phyloP scores from a whole-genome alignment of 2,797 vertebrate species.

The Rhynchotus rufescens region DNA sequence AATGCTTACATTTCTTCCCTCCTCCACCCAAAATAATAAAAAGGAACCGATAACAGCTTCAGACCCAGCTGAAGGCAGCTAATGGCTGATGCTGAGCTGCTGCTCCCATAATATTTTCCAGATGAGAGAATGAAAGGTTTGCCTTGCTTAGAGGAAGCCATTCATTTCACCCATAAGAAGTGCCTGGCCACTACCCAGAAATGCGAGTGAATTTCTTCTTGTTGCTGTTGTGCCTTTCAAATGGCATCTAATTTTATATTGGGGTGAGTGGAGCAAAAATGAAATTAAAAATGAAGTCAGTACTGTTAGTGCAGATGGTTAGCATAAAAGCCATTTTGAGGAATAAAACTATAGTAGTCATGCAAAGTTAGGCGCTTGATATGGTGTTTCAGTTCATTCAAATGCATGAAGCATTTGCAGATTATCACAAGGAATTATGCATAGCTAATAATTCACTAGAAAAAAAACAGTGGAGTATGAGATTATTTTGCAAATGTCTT shows the following conservation, averaged over 20 bases:
- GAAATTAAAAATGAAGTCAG: background rate
- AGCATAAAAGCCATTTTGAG: background rate
- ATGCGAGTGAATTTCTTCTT: background rate
- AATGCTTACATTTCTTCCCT: background rate
- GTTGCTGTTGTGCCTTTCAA: constrained; percentile 28
- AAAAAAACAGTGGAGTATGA: background rate
- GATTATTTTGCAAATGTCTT: constrained; percentile 7
- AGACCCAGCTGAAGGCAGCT: background rate
- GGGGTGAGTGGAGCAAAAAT: background rate
- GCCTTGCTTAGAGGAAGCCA: constrained; percentile 21
- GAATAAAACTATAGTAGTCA: background rate
- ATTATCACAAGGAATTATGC: background rate
- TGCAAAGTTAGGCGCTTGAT: background rate
- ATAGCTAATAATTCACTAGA: background rate
- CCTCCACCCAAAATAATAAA: background rate
- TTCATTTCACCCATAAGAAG: background rate
- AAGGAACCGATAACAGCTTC: background rate
- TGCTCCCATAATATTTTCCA: constrained; percentile 11
- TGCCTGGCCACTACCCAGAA: background rate
- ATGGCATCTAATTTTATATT: background rate
- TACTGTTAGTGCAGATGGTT: background rate
- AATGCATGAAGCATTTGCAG: background rate
- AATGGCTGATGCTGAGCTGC: background rate
- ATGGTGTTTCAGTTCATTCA: background rate
- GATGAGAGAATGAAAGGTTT: background rate